Conservation (phyloP, 1,140 invertebrate genomes). For the Polyergus mexicanus region DNA sequence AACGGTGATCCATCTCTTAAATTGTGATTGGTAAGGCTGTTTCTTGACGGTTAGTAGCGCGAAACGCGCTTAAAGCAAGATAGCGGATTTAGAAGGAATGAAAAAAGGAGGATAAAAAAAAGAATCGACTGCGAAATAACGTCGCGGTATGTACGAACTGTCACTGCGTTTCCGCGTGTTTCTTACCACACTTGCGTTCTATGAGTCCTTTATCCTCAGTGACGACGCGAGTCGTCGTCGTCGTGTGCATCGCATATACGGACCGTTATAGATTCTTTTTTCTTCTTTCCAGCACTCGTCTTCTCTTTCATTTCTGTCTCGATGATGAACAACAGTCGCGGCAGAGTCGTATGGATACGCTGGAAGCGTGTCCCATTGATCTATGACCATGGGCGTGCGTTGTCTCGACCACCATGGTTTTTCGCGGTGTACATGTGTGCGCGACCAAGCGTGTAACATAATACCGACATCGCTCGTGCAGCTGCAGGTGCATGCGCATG, state of each 20-base stretch:
- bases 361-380: slow-evolving; percentile 77
- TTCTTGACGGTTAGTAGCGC: slow-evolving; percentile 74
- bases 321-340: slow-evolving; percentile 70
- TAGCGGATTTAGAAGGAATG: slow-evolving; percentile 43
- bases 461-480: slow-evolving; percentile 12
- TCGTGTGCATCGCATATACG: slow-evolving; percentile 69
- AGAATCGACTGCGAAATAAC: slow-evolving; percentile 82
- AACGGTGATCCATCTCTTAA: slow-evolving; percentile 80
- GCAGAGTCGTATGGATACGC: slow-evolving; percentile 68
- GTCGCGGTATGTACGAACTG: slow-evolving; percentile 85
- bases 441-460: slow-evolving; percentile 50
- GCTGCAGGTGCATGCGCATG: slow-evolving; percentile 59
- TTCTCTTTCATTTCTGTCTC: slow-evolving; percentile 58
- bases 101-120: slow-evolving; percentile 22
- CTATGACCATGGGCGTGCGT: slow-evolving; percentile 67
- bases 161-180: slow-evolving; percentile 86
- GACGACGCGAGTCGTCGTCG: slow-evolving; percentile 71
- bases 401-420: slow-evolving; percentile 62
- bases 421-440: slow-evolving; percentile 28
- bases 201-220: slow-evolving; percentile 81
- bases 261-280: slow-evolving; percentile 43
- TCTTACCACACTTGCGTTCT: slow-evolving; percentile 83
- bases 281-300: slow-evolving; percentile 56
- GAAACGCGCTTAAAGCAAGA: slow-evolving; percentile 67
- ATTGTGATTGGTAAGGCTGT: slow-evolving; percentile 79